Conservation (phyloP, 2,888 invertebrate genomes). For the Agrochola lychnidis region DNA sequence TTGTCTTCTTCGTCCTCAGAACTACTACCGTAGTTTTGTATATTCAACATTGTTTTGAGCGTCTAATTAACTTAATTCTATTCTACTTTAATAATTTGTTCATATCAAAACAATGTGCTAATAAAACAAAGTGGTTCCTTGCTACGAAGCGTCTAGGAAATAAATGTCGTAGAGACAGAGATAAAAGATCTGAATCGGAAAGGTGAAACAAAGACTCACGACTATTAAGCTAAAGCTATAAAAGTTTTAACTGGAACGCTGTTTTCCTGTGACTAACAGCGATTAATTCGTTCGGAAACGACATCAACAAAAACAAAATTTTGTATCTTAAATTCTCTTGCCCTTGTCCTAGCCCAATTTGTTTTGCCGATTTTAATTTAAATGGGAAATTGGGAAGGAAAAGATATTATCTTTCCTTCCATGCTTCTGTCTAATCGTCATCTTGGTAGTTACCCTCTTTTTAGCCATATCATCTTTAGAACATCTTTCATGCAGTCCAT, state of each 20-base stretch:
- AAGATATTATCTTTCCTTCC: too few relatives aligned
- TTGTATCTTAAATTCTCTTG: too few relatives aligned
- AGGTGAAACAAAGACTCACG: not conserved
- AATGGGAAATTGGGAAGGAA: too few relatives aligned
- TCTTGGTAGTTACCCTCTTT: too few relatives aligned
- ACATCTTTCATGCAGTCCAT: too few relatives aligned
- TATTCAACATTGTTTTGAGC: conserved; percentile 91
- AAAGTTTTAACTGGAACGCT: conserved; percentile 8
- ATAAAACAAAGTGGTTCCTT: too few relatives aligned
- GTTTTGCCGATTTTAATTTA: too few relatives aligned
- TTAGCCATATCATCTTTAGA: too few relatives aligned
- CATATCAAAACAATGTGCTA: conserved; percentile 36
- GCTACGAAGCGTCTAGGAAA: not conserved
- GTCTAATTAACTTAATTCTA: conserved; percentile 31
- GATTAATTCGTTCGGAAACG: conserved; percentile 50
- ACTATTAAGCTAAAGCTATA: rapidly evolving
- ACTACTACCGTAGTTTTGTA: conserved; percentile 94
- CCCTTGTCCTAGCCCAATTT: too few relatives aligned
- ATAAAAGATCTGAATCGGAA: not conserved
- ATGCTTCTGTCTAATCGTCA: too few relatives aligned
- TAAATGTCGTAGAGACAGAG: conserved; percentile 21
- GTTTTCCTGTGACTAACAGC: not conserved
- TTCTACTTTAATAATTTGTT: not conserved
- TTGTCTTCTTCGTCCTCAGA: conserved; percentile 92
- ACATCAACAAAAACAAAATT: not conserved